Evolutionary conservation across 2,888 invertebrate species (phyloP), one percentile per base, ranked within the genome.

Genomic region (Polymixis flavicincta): DNA sequence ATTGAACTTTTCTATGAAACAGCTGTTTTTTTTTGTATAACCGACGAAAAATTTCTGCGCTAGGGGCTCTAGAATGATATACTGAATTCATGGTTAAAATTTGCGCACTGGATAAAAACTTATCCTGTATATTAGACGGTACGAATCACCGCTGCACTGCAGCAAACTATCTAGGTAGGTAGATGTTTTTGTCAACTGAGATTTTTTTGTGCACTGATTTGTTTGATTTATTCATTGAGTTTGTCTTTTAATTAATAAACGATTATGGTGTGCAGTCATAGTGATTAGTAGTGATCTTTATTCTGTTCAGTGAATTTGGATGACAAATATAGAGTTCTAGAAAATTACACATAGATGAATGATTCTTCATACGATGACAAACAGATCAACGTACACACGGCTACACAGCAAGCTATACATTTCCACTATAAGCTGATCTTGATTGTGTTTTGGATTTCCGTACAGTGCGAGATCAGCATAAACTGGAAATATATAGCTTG

Each of bases 201-300:
- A 17, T 37, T 14, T 14, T 52, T 32, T 59, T 32, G 1, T 14
- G 37, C 37, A 61, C 22, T 32, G 32, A 17, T 37, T n/a, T 59
- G 13, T 14, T 52, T 45, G 4, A 73, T 42, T 52, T 42, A 22
- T 52, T n/a, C 5, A 52, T 17, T 52, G 13, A 25, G 28, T 22
- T 65, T 37, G 17, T 11, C 1, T 57, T 59, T 59, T 52, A 74
- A 64, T 64, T 59, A 28, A 42, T 73, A 19, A 64, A 28, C 5
- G 17, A 74, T 74, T 45, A 22, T 25, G 19, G 28, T 52, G 45
- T 65, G 52, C 59, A 45, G n/a, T 28, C 25, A 45, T 13, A 42
- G 17, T 68, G 57, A 50, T 17, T 32, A 9, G 8, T 42, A 4
- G 9, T 42, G 6, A 6, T 42, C 9, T 42, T 52, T 19, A 50